phyloP scores from a whole-genome alignment of 2,113 vertebrate genomes.

The Donacobius atricapilla region DNA sequence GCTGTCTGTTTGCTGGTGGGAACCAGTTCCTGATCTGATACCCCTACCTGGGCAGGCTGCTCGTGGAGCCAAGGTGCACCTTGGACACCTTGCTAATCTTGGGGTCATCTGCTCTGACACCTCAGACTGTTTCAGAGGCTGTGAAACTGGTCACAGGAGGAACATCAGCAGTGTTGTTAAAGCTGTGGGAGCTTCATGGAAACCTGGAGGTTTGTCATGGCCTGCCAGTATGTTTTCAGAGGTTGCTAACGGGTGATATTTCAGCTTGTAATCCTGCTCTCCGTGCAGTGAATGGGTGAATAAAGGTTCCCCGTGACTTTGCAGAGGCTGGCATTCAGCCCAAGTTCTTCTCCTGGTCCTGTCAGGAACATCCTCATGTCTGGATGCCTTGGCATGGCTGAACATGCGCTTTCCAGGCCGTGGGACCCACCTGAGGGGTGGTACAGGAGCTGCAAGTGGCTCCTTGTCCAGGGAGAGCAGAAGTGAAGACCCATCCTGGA shows the following conservation, averaged over 20 bases:
- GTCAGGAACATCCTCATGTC: accelerated
- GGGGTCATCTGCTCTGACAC: neutral
- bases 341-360: neutral
- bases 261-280: neutral
- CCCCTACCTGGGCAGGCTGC: neutral
- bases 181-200: neutral
- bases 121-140: neutral
- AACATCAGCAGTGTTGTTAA: neutral
- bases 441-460: neutral
- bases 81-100: neutral
- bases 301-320: neutral
- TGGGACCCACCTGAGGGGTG: neutral
- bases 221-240: neutral
- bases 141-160: neutral
- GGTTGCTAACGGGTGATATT: neutral
- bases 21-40: neutral
- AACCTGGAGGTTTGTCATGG: neutral
- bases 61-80: accelerated
- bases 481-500: neutral
- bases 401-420: accelerated
- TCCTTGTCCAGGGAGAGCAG: neutral
- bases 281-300: neutral
- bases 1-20: neutral
- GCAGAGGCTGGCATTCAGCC: neutral
- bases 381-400: neutral